Conservation (phyloP, 1,140 invertebrate genomes). For the Macrotrachela quadricornifera region DNA sequence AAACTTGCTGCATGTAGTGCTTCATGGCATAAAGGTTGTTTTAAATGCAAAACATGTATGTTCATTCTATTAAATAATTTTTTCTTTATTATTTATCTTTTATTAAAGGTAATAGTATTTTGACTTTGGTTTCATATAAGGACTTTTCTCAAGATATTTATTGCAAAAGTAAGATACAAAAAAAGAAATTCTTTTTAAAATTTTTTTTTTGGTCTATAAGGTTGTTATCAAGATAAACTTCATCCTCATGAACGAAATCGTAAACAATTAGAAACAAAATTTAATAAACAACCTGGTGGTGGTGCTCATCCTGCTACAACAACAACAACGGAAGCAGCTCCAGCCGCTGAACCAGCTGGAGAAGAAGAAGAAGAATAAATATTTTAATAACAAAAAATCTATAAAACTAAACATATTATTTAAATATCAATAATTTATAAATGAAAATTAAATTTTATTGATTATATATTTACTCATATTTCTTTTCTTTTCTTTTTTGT, state of each 20-base stretch:
- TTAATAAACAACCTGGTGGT: neutral
- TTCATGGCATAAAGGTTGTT: conserved; percentile 8
- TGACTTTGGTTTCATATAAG: conserved; percentile 5
- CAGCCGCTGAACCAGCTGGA: too few species aligned
- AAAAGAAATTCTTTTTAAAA: neutral
- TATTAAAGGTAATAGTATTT: neutral
- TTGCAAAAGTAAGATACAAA: neutral
- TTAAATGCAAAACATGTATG: conserved; percentile 7
- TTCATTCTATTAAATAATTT: too few species aligned
- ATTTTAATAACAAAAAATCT: too few species aligned
- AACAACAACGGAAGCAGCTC: too few species aligned
- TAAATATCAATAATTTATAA: too few species aligned
- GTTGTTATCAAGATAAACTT: conserved; percentile 4
- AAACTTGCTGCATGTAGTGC: conserved; percentile 36
- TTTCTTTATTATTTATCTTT: too few species aligned
- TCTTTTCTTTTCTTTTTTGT: too few species aligned
- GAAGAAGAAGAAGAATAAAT: too few species aligned
- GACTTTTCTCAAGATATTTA: conserved; percentile 8
- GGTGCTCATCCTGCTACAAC: too few species aligned
- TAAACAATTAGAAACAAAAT: conserved; percentile 1
- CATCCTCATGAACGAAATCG: conserved; percentile 8
- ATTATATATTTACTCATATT: too few species aligned
- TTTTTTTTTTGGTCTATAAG: neutral
- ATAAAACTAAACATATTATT: too few species aligned
- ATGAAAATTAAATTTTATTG: too few species aligned